These are phyloP conservation scores for Rhinoptilus africanus DNA, from an alignment of 2,113 vertebrate species.

Conservation along the genomic window DNA sequence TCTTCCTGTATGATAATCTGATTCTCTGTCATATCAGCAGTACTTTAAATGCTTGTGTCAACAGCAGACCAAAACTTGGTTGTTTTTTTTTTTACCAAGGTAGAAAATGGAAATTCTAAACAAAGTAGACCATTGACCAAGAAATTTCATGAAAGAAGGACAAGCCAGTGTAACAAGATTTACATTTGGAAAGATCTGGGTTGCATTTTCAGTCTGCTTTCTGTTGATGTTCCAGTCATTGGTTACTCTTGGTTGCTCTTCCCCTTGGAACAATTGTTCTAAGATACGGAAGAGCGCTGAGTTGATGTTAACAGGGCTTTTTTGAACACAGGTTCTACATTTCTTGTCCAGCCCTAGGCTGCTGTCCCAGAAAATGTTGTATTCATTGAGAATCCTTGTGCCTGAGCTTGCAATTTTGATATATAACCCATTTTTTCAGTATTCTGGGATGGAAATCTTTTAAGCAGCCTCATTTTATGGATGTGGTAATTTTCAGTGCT, in stretches of 20 bases:
- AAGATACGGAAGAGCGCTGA: neutral
- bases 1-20: neutral
- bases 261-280: neutral
- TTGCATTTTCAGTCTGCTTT: neutral
- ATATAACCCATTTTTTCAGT: slow-evolving; percentile 10
- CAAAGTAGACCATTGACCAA: neutral
- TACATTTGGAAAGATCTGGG: neutral
- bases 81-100: neutral
- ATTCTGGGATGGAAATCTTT: slow-evolving; percentile 22
- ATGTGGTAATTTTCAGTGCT: slow-evolving; percentile 56
- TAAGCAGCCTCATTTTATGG: slow-evolving; percentile 44
- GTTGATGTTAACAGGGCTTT: neutral
- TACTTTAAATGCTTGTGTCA: neutral
- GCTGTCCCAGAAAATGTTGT: slow-evolving; percentile 27
- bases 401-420: slow-evolving; percentile 29
- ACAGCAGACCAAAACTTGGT: neutral
- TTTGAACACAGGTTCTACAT: neutral
- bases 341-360: neutral
- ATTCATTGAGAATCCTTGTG: neutral
- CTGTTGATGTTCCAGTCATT: neutral
- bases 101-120: neutral
- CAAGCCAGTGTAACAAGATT: neutral
- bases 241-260: neutral
- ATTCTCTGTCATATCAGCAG: neutral
- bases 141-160: neutral